Conservation (phyloP, 2,888 invertebrate genomes). For the Archips xylosteana region DNA sequence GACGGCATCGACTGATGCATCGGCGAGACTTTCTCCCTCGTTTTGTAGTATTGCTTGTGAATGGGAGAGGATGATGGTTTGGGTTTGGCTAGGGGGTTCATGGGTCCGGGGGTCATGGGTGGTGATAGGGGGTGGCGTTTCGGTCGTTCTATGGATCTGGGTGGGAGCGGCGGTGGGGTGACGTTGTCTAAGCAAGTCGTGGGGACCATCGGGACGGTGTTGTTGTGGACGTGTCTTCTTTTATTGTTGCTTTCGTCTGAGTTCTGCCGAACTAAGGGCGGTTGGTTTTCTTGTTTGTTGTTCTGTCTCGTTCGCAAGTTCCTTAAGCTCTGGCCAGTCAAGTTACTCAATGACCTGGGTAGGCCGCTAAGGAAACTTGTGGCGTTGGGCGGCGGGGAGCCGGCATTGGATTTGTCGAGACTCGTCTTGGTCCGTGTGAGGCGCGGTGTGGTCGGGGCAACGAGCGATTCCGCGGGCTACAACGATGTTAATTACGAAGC, state of each 20-base stretch:
- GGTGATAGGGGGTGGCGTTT: slow-evolving; percentile 62
- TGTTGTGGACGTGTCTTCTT: slow-evolving; percentile 62
- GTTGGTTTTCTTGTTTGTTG: slow-evolving; percentile 56
- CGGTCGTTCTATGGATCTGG: slow-evolving; percentile 66
- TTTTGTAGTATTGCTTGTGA: slow-evolving; percentile 58
- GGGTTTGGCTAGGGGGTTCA: slow-evolving; percentile 62
- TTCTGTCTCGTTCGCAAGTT: slow-evolving; percentile 67
- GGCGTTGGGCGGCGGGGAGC: slow-evolving; percentile 50
- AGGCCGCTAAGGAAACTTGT: slow-evolving; percentile 77
- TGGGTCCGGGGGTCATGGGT: slow-evolving; percentile 44
- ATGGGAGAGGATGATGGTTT: slow-evolving; percentile 55
- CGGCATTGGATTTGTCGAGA: slow-evolving; percentile 51
- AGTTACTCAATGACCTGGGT: slow-evolving; percentile 78
- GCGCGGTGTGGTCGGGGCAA: slow-evolving; percentile 50
- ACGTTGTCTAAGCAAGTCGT: slow-evolving; percentile 77
- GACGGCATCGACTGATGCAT: slow-evolving; percentile 72
- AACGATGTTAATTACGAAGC: slow-evolving; percentile 41
- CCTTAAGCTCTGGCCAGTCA: slow-evolving; percentile 77
- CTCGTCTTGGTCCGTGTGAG: slow-evolving; percentile 49
- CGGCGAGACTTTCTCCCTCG: slow-evolving; percentile 53
- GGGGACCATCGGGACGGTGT: slow-evolving; percentile 73
- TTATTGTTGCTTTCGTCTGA: slow-evolving; percentile 65
- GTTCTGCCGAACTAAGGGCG: slow-evolving; percentile 66
- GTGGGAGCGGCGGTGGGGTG: slow-evolving; percentile 73
- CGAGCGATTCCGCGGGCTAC: slow-evolving; percentile 50